Percentiles rank a stretch among this genome's conserved stretches.
Evolutionary conservation across 2,113 vertebrate genomes (phyloP).

Genomic region (Hassar affinis): DNA sequence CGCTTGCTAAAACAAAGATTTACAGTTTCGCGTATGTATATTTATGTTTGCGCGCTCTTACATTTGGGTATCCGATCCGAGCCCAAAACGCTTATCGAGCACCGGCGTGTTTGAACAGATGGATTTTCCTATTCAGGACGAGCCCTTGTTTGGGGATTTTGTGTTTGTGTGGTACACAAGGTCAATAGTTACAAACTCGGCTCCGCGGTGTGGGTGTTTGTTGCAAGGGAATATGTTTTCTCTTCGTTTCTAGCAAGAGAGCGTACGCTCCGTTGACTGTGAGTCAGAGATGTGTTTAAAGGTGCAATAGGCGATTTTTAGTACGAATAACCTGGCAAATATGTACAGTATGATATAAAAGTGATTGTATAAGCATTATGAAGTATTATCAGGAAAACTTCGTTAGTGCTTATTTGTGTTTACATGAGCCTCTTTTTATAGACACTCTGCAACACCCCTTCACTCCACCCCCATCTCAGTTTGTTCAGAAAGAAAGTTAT

Average conservation of each 20-base stretch:
- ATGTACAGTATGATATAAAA: neutral
- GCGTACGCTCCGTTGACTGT: neutral
- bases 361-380: neutral
- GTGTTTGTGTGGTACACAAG: neutral
- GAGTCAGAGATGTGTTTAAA: neutral
- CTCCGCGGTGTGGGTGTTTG: neutral
- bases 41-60: neutral
- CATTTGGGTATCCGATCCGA: neutral
- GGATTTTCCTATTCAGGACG: neutral
- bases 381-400: neutral
- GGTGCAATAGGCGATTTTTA: neutral
- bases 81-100: constrained; percentile 25
- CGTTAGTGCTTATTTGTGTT: neutral
- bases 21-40: neutral
- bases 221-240: neutral
- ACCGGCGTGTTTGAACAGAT: constrained; percentile 23
- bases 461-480: neutral
- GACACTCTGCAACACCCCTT: neutral
- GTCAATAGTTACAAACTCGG: constrained; percentile 2
- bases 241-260: neutral
- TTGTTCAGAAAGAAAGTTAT: neutral
- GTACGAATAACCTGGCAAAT: neutral
- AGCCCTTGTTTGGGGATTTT: neutral
- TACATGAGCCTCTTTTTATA: neutral
- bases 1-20: neutral